Conservation (phyloP, 2,113 vertebrate species). For the Columba janthina region DNA sequence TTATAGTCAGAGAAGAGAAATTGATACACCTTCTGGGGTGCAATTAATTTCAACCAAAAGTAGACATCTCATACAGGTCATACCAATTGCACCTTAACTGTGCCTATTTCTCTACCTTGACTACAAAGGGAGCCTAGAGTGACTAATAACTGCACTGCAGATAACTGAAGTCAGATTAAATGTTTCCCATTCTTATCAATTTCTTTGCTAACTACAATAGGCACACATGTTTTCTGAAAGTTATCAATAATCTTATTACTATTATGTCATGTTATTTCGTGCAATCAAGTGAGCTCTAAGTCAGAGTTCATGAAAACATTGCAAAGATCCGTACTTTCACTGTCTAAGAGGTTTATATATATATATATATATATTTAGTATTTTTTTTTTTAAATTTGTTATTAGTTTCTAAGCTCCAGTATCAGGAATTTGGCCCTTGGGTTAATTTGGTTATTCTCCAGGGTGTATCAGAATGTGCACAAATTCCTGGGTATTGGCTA, state of each 20-base stretch:
- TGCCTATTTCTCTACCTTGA: background rate
- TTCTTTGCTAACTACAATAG: background rate
- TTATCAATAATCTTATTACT: background rate
- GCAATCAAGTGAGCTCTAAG: background rate
- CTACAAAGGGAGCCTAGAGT: background rate
- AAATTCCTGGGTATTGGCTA: slow-evolving; percentile 10
- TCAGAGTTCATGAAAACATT: background rate
- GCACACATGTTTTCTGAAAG: background rate
- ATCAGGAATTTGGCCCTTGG: background rate
- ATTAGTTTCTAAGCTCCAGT: background rate
- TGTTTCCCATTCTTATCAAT: background rate
- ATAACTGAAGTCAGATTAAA: background rate
- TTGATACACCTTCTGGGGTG: background rate
- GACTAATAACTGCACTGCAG: background rate
- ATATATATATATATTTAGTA: too few species aligned
- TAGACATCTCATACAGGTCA: background rate
- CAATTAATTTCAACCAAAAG: slow-evolving; percentile 26
- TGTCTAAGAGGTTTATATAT: background rate
- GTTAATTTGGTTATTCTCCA: background rate
- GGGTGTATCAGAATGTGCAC: background rate
- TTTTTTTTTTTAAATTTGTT: background rate
- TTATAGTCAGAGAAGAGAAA: background rate
- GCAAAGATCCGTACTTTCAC: background rate
- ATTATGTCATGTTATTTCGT: background rate
- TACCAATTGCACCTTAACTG: background rate